Evolutionary conservation across 2,797 vertebrate species (phyloP), one percentile per base, ranked within the genome.

Genomic region (Eospalax fontanierii): DNA sequence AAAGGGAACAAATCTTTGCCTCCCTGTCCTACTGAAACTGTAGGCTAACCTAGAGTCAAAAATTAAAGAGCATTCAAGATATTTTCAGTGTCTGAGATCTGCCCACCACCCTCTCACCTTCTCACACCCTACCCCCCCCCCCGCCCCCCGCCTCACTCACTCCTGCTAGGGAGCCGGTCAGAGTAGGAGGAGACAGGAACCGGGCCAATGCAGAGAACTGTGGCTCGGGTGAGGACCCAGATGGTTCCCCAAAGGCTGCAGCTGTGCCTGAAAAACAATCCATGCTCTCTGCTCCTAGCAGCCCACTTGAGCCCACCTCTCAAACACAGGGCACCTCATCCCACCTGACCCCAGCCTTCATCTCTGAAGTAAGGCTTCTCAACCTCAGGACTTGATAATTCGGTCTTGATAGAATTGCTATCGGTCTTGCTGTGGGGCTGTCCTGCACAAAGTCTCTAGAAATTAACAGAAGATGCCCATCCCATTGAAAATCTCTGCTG

Each of bases 11-110:
- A 89, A 68, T 38, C 54, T 14, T 87, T 65, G 59, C 21, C 9
- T 63, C 24, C 59, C 70, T 75, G 35, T 35, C 21, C 46, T 30
- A 87, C 57, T 89, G 61, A 89, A 83, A 81, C 63, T 35, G 26
- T 38, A 26, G 26, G 54, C 79, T 88, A 59, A 91, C 6, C 4
- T 46, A 33, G 50, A 82, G 65, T 71, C 71, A 70, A 76, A 86
- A 93, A 90, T 30, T n/a, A 87, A 89, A 59, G 65, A 74, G 75
- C 21, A 24, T 61, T n/a, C 76, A 75, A 75, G 43, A 16, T 18
- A 18, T 9, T 40, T 38, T 33, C 38, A 66, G 28, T 59, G 70
- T 73, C 50, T 74, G 40, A 6, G n/a, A 26, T 18, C 33, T 26
- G 7, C 0, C 22, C 50, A 35, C 40, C 38, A 50, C 19, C 46